These are phyloP conservation scores for Scaptomyza caliginosa DNA, from an alignment of 2,888 invertebrate species.

Conservation along the genomic window DNA sequence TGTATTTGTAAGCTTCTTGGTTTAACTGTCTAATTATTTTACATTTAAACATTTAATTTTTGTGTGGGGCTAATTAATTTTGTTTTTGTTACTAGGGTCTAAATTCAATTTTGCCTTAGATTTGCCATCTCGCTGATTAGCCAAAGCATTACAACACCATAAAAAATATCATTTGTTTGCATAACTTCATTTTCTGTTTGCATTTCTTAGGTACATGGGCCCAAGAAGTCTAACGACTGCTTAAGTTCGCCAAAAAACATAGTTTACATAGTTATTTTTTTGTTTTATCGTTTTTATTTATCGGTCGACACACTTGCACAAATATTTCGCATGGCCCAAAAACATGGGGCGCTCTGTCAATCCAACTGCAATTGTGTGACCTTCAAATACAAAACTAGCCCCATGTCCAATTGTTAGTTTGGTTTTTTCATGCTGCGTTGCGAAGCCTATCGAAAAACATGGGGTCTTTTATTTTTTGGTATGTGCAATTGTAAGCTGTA, in stretches of 20 bases:
- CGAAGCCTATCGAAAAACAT: slow-evolving; percentile 1
- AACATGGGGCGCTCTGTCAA: slow-evolving; percentile 17
- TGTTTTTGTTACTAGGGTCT: slow-evolving; percentile 46
- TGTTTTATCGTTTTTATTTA: slow-evolving; percentile 3
- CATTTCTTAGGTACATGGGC: slow-evolving; percentile 65
- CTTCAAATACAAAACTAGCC: slow-evolving; percentile 47
- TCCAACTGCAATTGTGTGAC: slow-evolving; percentile 38
- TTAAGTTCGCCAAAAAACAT: slow-evolving; percentile 37
- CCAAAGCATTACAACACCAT: slow-evolving; percentile 73
- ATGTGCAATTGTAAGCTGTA: slow-evolving; percentile 58
- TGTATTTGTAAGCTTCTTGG: slow-evolving; percentile 83
- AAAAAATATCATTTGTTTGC: slow-evolving; percentile 66
- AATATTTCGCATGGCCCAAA: slow-evolving; percentile 37
- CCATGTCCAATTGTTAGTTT: slow-evolving; percentile 12
- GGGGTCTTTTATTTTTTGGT: neutral
- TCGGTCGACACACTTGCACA: slow-evolving; percentile 18
- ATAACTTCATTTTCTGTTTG: slow-evolving; percentile 28
- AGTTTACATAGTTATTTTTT: slow-evolving; percentile 31
- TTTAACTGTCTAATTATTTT: slow-evolving; percentile 81
- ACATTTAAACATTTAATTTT: slow-evolving; percentile 79
- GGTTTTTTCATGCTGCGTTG: slow-evolving; percentile 6
- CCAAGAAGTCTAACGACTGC: slow-evolving; percentile 48
- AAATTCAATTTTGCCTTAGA: slow-evolving; percentile 60
- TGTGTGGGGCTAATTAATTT: slow-evolving; percentile 48
- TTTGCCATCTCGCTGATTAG: slow-evolving; percentile 43